A percentile compares a stretch with the other conserved stretches of the same genome.
These are phyloP conservation scores for Idris sp. DNA, from an alignment of 1,140 invertebrate species.

Conservation along the genomic window DNA sequence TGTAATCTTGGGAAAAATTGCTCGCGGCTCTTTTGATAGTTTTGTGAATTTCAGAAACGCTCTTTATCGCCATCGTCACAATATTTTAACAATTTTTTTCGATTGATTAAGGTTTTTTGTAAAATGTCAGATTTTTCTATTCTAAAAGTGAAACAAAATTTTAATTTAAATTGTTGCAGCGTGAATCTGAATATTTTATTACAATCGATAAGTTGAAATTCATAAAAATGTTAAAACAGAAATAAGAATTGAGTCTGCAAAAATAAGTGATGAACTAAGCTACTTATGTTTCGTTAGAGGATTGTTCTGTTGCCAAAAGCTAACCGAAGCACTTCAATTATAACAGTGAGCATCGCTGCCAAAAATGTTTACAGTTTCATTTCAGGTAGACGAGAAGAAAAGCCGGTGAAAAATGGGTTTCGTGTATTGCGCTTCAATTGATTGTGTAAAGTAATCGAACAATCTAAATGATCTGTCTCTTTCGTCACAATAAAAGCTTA, in stretches of 20 bases:
- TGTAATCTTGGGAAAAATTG: slow-evolving; percentile 21
- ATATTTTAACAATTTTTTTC: slow-evolving; percentile 7
- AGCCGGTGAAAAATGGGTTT: slow-evolving; percentile 37
- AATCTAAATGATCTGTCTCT: slow-evolving; percentile 8
- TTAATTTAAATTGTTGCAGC: background rate
- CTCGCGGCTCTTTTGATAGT: slow-evolving; percentile 12
- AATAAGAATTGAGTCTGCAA: too few species aligned
- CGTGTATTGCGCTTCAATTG: slow-evolving; percentile 32
- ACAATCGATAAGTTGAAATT: too few species aligned
- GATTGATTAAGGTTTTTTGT: too few species aligned
- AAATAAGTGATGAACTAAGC: slow-evolving; percentile 58
- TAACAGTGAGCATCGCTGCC: slow-evolving; percentile 50
- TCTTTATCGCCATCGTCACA: slow-evolving; percentile 13
- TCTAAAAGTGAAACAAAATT: too few species aligned
- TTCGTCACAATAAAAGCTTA: slow-evolving; percentile 10
- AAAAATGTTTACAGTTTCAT: slow-evolving; percentile 52
- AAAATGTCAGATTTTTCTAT: too few species aligned
- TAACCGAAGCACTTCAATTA: slow-evolving; percentile 57
- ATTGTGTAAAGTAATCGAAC: slow-evolving; percentile 37
- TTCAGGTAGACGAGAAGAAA: slow-evolving; percentile 33
- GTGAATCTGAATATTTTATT: too few species aligned
- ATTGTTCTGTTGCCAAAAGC: slow-evolving; percentile 55
- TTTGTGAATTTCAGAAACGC: slow-evolving; percentile 4
- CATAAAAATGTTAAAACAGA: too few species aligned
- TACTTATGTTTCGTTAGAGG: slow-evolving; percentile 51